Percentiles rank a stretch among this genome's conserved stretches.
Evolutionary conservation across 2,113 vertebrate genomes (phyloP).

Genomic region (Carettochelys insculpta): DNA sequence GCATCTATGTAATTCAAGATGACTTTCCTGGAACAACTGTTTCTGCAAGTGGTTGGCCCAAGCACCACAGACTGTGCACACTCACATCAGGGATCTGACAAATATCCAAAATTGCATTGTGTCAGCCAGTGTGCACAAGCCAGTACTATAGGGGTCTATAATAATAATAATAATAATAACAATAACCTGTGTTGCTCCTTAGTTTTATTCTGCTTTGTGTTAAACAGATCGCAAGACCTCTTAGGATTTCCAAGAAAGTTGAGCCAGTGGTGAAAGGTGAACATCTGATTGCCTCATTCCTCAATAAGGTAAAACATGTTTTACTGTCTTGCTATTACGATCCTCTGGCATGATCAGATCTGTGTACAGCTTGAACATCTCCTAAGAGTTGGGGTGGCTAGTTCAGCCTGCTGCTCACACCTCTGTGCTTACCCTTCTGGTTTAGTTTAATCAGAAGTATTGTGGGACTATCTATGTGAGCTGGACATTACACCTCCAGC

Average conservation of each 20-base stretch:
- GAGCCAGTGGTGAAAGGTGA: neutral
- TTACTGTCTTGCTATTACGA: neutral
- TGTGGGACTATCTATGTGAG: neutral
- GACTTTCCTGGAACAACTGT: neutral
- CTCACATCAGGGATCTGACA: neutral
- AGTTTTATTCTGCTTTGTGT: neutral
- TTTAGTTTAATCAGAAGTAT: neutral
- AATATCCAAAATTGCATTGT: neutral
- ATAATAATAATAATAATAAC: too few relatives aligned
- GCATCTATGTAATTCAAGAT: neutral
- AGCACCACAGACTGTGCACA: neutral
- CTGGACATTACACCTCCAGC: neutral
- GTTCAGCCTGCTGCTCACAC: neutral
- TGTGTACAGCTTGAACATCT: neutral
- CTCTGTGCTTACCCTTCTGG: neutral
- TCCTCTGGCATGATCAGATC: neutral
- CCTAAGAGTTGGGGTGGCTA: neutral
- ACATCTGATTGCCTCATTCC: neutral
- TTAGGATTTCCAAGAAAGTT: neutral
- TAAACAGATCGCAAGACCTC: neutral
- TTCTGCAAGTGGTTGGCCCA: neutral
- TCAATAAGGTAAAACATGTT: neutral
- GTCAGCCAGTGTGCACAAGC: neutral
- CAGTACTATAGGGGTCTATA: neutral
- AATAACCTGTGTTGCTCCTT: neutral